Percentiles rank a stretch among this genome's conserved stretches.
phyloP scores from a whole-genome alignment of 2,888 invertebrate genomes.

The Orthosia cruda region DNA sequence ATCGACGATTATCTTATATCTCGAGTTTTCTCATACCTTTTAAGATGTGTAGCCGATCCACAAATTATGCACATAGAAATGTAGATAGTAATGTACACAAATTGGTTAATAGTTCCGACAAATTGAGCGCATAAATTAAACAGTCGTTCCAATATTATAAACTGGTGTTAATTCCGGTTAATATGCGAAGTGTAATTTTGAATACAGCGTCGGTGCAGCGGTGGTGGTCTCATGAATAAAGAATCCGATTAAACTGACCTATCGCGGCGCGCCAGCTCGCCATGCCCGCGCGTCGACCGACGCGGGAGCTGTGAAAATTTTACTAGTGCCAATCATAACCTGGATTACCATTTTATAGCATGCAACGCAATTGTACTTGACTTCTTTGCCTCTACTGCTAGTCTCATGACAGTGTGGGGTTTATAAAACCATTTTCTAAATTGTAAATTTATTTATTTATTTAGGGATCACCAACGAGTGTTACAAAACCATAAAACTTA shows the following conservation, averaged over 20 bases:
- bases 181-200: slow-evolving; percentile 74
- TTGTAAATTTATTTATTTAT: slow-evolving; percentile 14
- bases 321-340: slow-evolving; percentile 78
- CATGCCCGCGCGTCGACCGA: slow-evolving; percentile 57
- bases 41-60: slow-evolving; percentile 18
- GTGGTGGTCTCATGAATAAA: slow-evolving; percentile 79
- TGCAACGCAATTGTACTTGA: slow-evolving; percentile 60
- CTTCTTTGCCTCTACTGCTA: slow-evolving; percentile 46
- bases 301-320: slow-evolving; percentile 70
- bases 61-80: slow-evolving; percentile 25
- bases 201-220: slow-evolving; percentile 71
- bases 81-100: slow-evolving; percentile 17
- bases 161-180: slow-evolving; percentile 70
- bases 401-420: not conserved
- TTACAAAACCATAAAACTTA: no score
- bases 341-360: slow-evolving; percentile 78
- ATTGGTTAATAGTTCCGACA: slow-evolving; percentile 35
- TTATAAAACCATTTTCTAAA: slow-evolving; percentile 30
- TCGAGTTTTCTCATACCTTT: slow-evolving; percentile 23
- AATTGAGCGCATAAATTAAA: slow-evolving; percentile 60
- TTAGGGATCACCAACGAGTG: no score
- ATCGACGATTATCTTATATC: slow-evolving; percentile 52
- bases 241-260: slow-evolving; percentile 78
- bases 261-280: slow-evolving; percentile 70
- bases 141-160: slow-evolving; percentile 61